Percentiles rank a stretch among this genome's conserved stretches.
Conservation (phyloP, 2,888 invertebrate genomes). For the Encarsia formosa region DNA sequence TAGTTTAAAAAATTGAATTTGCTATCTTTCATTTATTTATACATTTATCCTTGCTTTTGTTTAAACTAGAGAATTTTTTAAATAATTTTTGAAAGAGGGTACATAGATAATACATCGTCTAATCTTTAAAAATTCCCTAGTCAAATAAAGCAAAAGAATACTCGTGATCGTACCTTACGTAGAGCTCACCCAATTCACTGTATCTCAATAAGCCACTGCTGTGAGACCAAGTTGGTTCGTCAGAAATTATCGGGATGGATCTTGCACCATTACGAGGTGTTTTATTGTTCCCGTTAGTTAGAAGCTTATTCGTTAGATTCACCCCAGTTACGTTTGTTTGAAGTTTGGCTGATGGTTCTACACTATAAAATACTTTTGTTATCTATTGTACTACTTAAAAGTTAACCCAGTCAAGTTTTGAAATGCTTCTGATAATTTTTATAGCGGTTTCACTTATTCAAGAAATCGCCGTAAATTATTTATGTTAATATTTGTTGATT, state of each 20-base stretch:
- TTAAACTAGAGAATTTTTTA: background rate
- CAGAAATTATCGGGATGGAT: constrained; percentile 41
- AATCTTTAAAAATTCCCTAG: constrained; percentile 11
- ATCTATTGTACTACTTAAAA: constrained; percentile 30
- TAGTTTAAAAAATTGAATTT: constrained; percentile 17
- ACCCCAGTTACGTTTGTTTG: constrained; percentile 44
- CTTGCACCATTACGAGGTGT: constrained; percentile 43
- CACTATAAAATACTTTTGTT: constrained; percentile 48
- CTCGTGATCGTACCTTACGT: constrained; percentile 50
- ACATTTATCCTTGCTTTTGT: constrained; percentile 1
- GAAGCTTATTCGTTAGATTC: constrained; percentile 48
- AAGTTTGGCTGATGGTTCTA: constrained; percentile 45
- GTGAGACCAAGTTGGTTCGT: constrained; percentile 42
- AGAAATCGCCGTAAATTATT: no score
- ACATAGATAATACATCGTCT: background rate
- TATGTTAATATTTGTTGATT: no score
- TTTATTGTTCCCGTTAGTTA: constrained; percentile 46
- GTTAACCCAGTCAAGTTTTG: no score
- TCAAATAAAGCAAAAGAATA: constrained; percentile 30
- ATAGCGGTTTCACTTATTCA: no score
- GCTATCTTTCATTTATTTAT: constrained; percentile 22
- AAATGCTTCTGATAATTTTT: no score
- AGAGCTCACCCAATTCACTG: constrained; percentile 52
- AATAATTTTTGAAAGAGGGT: no score
- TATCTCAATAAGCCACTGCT: constrained; percentile 50